Evolutionary conservation across 2,888 invertebrate genomes (phyloP).

Genomic region (Melanchra persicariae): DNA sequence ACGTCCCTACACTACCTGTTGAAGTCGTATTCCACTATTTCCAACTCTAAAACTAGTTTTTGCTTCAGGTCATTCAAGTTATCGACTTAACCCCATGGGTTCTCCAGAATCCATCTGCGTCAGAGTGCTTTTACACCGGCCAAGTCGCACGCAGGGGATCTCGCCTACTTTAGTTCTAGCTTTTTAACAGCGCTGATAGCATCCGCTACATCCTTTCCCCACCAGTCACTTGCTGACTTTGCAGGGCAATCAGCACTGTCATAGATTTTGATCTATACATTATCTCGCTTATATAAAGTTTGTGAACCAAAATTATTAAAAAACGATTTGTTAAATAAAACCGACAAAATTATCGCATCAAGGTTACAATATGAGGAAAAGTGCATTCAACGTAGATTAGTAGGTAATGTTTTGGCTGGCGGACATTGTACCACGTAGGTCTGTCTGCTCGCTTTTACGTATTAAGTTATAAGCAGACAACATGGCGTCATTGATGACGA

Average conservation of each 20-base stretch:
- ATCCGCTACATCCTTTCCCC: no score
- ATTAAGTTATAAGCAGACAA: background rate
- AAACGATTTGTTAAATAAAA: background rate
- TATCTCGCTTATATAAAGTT: background rate
- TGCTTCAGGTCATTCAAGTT: no score
- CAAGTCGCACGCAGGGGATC: no score
- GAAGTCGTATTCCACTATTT: no score
- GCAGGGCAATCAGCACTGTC: background rate
- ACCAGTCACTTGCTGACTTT: no score
- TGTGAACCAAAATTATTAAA: background rate
- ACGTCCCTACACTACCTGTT: no score
- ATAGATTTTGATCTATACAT: background rate
- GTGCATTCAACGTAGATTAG: slow-evolving; percentile 38
- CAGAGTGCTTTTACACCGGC: no score
- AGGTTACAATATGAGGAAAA: slow-evolving; percentile 7
- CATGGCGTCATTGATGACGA: background rate
- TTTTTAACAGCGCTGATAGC: no score
- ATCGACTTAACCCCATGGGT: no score
- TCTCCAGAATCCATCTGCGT: no score
- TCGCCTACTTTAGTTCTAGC: no score
- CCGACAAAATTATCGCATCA: slow-evolving; percentile 9
- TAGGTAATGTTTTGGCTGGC: background rate
- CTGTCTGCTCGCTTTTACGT: background rate
- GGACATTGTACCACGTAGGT: background rate
- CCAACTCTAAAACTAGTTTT: no score